These are phyloP conservation scores for Mycteria americana DNA, from an alignment of 2,797 vertebrate genomes.

Conservation along the genomic window DNA sequence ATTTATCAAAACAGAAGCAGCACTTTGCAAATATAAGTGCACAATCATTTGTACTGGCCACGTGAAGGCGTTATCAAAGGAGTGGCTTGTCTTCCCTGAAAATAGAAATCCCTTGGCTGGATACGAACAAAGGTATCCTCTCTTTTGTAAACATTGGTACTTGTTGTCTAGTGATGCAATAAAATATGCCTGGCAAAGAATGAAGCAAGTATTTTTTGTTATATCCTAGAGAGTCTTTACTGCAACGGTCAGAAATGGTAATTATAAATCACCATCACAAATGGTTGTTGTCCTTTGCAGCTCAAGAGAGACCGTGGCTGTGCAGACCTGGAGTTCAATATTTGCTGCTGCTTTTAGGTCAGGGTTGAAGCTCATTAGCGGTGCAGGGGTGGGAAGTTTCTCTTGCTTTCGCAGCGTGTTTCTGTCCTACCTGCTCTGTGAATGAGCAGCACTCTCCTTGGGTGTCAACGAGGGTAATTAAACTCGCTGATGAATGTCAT, in stretches of 20 bases:
- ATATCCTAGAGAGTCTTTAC: neutral
- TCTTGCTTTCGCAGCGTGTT: neutral
- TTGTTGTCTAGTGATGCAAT: conserved; percentile 3
- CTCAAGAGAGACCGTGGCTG: neutral
- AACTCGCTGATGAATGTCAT: neutral
- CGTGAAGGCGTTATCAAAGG: neutral
- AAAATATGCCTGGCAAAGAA: conserved; percentile 4
- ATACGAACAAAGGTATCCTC: neutral
- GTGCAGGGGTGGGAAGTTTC: neutral
- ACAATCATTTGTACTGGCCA: neutral
- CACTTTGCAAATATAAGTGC: conserved; percentile 22
- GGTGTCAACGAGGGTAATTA: conserved; percentile 13
- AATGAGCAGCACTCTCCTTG: neutral
- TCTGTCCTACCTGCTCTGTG: conserved; percentile 36
- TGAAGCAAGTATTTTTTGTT: neutral
- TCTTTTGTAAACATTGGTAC: neutral
- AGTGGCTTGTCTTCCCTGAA: neutral
- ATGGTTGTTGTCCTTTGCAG: neutral
- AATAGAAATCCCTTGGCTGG: neutral
- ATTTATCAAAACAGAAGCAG: conserved; percentile 40
- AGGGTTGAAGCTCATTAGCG: neutral
- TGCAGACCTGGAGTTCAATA: neutral
- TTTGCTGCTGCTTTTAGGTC: conserved; percentile 21
- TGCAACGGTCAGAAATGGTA: neutral
- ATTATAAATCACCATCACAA: neutral